Conservation (phyloP, 2,113 vertebrate species). For the Pavo muticus region DNA sequence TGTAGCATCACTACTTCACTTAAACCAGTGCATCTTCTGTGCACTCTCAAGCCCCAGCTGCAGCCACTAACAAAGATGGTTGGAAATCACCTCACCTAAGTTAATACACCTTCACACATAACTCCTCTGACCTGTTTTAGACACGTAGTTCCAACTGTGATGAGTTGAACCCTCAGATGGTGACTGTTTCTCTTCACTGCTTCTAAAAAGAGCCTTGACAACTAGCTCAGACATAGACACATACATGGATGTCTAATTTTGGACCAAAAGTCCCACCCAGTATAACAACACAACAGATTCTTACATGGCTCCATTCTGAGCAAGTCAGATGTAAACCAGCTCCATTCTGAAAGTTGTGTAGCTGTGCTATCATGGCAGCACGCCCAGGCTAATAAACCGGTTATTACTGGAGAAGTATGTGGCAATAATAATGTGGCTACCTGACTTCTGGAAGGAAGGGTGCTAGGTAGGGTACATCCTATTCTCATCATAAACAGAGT, state of each 20-base stretch:
- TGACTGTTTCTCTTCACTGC: not conserved
- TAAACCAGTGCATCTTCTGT: not conserved
- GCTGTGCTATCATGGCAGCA: not conserved
- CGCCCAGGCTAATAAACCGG: conserved; percentile 18
- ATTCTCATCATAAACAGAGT: not conserved
- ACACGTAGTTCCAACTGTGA: fast-evolving
- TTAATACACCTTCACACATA: not conserved
- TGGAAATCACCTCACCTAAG: not conserved
- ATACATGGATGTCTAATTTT: not conserved
- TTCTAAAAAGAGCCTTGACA: not conserved
- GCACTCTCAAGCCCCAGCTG: not conserved
- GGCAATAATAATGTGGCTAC: conserved; percentile 32
- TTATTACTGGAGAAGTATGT: conserved; percentile 3
- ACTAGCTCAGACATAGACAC: not conserved
- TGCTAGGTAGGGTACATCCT: not conserved
- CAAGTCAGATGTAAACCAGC: not conserved
- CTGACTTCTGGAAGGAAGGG: conserved; percentile 12
- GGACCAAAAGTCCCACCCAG: not conserved
- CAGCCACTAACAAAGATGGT: not conserved
- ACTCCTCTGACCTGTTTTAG: not conserved
- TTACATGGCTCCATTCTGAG: fast-evolving
- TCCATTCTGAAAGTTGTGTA: not conserved
- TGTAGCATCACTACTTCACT: not conserved
- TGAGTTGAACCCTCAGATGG: not conserved
- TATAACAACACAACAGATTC: not conserved